Conservation (phyloP, 2,797 vertebrate species). For the Intellagama lesueurii region DNA sequence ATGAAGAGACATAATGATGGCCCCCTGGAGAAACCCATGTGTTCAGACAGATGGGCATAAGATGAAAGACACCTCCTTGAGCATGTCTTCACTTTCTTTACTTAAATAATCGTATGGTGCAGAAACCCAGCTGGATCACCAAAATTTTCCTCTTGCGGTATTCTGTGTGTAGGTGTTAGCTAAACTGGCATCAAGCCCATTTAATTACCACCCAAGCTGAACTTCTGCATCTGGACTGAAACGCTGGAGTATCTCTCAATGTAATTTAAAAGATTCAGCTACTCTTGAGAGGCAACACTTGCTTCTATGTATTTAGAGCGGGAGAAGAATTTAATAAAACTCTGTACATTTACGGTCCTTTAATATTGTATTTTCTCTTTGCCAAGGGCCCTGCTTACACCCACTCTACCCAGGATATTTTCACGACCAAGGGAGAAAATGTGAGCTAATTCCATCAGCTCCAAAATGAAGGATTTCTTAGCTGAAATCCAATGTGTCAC, state of each 20-base stretch:
- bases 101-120: background rate
- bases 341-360: background rate
- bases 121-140: constrained; percentile 3
- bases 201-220: constrained; percentile 23
- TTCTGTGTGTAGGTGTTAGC: background rate
- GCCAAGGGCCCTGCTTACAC: background rate
- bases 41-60: background rate
- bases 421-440: background rate
- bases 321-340: background rate
- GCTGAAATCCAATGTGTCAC: background rate
- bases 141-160: constrained; percentile 5
- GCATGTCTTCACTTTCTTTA: constrained; percentile 1
- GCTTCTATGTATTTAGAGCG: background rate
- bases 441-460: background rate
- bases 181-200: constrained; percentile 21
- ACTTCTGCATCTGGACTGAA: constrained; percentile 30
- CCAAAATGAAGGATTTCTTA: background rate
- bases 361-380: background rate
- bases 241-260: constrained; percentile 25
- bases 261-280: constrained; percentile 31
- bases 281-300: constrained; percentile 26
- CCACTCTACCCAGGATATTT: background rate
- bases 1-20: background rate
- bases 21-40: background rate
- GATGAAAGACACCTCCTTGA: background rate